Base-by-base conservation (phyloP, 2,113 vertebrate species). In the Labrus mixtus region DNA sequence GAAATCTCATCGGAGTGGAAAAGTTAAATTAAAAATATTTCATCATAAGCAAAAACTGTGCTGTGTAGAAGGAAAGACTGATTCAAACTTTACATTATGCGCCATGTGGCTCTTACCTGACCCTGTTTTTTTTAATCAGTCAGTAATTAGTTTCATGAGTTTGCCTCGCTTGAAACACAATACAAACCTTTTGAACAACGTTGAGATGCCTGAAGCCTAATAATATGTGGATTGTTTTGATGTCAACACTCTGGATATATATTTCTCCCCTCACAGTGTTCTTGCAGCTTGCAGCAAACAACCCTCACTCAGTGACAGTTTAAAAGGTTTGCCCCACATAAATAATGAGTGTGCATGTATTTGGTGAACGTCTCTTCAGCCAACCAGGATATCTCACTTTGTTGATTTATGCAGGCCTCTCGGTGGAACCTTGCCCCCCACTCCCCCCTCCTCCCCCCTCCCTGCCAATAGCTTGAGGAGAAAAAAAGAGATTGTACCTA, bases 401-500 rank as follows among this genome's bases (percentile, higher is more conserved):
- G 55, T 55, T 84, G 75, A 89, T 89, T 71, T 87, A 82, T 87
- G 55, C 76, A 45, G 70, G 20, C 39, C 57, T 75, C 78, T 80
- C 72, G 70, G 65, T 71, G 57, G 48, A 64, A 68, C 71, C 51
- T 62, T 72, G 36, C 50, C 10, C 23, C 22, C 13, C 37, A 19
- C 53, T 10, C 23, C 22, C 13, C 37, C n/a, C 16, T 25, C 56
- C 17, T 25, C 37, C 7, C 43, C 43, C 67, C 37, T 45, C 62
- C 19, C 48, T 73, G 68, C n/a, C 75, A 84, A 68, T 73, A 79
- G 59, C 67, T 50, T 36, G 55, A 81, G 65, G 39, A 23, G 36
- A 71, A 62, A 81, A 78, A 70, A 61, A 63, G 33, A 60, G 77
- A 89, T 91, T 91, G 88, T 67, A 68, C 63, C 84, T 90, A 93